A percentile compares a stretch with the other conserved stretches of the same genome.
Conservation (phyloP, 2,797 vertebrate genomes). For the Diglossa cyanea region DNA sequence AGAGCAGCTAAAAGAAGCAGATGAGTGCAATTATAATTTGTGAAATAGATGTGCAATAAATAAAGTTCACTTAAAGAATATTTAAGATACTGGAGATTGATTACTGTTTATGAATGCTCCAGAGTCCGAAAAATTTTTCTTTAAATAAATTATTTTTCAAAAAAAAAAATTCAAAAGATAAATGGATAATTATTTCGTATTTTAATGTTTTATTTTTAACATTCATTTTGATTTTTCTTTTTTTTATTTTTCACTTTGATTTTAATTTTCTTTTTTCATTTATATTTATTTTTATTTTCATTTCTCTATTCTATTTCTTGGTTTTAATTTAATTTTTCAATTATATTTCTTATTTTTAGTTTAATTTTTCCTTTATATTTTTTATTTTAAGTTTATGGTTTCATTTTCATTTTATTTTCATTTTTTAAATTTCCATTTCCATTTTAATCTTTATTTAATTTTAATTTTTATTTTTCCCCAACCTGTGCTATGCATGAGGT, state of each 20-base stretch:
- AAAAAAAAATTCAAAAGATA: not conserved
- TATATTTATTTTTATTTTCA: not conserved
- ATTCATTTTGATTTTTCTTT: not conserved
- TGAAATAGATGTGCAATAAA: not conserved
- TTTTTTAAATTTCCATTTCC: not conserved
- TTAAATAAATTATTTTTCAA: not conserved
- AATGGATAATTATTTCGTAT: no score
- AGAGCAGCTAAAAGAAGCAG: no score
- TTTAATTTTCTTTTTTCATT: not conserved
- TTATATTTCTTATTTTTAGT: not conserved
- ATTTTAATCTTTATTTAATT: not conserved
- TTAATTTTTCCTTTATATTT: not conserved
- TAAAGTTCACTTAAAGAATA: not conserved
- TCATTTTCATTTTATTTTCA: not conserved
- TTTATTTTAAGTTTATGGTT: no score
- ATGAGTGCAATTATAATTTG: no score
- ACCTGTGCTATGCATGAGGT: not conserved
- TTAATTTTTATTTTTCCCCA: not conserved
- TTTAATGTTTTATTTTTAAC: not conserved
- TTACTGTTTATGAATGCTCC: not conserved
- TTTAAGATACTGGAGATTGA: not conserved
- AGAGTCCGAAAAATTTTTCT: fast-evolving
- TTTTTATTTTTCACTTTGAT: not conserved
- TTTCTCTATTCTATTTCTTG: not conserved
- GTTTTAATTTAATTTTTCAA: not conserved